A percentile compares a stretch with the other conserved stretches of the same genome.
Conservation (phyloP, 2,113 vertebrate species). For the Pelecanoides urinatrix region DNA sequence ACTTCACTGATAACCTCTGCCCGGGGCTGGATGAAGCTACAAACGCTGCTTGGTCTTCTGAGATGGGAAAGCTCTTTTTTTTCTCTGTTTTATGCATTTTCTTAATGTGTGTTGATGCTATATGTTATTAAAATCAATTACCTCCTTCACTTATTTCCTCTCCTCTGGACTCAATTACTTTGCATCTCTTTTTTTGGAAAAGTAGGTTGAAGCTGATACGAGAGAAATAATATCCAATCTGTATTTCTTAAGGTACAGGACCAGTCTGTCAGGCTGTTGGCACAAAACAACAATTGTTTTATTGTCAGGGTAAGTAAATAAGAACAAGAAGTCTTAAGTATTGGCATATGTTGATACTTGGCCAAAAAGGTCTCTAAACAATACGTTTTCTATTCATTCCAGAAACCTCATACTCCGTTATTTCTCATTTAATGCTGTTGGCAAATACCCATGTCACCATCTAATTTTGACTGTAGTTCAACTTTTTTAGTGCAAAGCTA, state of each 20-base stretch:
- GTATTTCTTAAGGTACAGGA: conserved; percentile 37
- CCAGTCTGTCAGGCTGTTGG: conserved; percentile 66
- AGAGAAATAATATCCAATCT: conserved; percentile 31
- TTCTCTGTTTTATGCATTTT: not conserved
- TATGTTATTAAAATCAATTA: conserved; percentile 52
- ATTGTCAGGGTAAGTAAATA: conserved; percentile 69
- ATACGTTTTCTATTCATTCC: conserved; percentile 67
- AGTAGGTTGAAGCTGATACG: not conserved
- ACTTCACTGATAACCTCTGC: not conserved
- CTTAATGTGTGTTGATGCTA: conserved; percentile 5
- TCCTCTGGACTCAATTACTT: conserved; percentile 57
- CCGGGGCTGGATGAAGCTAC: not conserved
- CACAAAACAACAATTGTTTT: conserved; percentile 70
- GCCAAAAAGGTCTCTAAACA: conserved; percentile 64
- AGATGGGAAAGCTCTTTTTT: not conserved
- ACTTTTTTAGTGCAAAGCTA: conserved; percentile 58
- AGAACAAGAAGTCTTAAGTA: conserved; percentile 68
- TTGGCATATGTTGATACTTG: conserved; percentile 66
- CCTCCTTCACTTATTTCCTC: conserved; percentile 51
- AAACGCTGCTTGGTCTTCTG: not conserved
- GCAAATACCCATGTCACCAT: conserved; percentile 70
- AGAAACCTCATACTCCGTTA: conserved; percentile 67
- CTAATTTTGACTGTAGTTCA: conserved; percentile 67
- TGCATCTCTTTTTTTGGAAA: not conserved
- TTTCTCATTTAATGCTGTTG: conserved; percentile 71